These are phyloP conservation scores for Poicephalus meyeri DNA, from an alignment of 2,113 vertebrate species.

Conservation along the genomic window DNA sequence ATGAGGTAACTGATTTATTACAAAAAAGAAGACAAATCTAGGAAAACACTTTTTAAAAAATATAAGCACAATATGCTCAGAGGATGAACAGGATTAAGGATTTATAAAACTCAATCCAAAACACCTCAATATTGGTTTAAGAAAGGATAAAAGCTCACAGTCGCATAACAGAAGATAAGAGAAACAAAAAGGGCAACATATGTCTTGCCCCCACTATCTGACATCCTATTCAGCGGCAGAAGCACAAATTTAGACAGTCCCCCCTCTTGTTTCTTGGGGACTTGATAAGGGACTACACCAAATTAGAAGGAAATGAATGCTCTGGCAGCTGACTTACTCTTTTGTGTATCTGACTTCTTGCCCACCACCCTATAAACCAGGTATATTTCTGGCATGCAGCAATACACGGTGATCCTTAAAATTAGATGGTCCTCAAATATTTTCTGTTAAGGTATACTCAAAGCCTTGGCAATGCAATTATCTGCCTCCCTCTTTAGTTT, in stretches of 20 bases:
- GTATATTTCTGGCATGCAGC: not conserved
- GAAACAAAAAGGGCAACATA: not conserved
- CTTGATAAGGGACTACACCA: not conserved
- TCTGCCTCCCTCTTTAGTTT: slow-evolving; percentile 3
- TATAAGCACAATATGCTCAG: not conserved
- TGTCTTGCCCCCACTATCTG: not conserved
- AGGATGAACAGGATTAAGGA: not conserved
- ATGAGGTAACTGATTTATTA: not conserved
- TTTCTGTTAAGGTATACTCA: not conserved
- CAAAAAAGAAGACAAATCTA: not conserved
- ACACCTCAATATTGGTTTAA: not conserved
- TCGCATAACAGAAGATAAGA: not conserved
- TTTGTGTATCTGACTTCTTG: not conserved
- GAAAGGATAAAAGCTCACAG: not conserved
- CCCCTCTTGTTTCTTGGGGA: not conserved
- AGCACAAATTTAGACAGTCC: not conserved
- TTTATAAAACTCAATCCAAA: slow-evolving; percentile 12
- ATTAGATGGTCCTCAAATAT: not conserved
- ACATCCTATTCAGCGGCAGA: not conserved
- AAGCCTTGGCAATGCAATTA: not conserved
- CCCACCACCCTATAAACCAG: not conserved
- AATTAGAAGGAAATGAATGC: not conserved
- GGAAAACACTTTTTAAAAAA: not conserved
- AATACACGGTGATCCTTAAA: not conserved
- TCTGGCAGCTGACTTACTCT: not conserved